These are phyloP conservation scores for Lypha dubia DNA, from an alignment of 2,888 invertebrate species.

Conservation along the genomic window DNA sequence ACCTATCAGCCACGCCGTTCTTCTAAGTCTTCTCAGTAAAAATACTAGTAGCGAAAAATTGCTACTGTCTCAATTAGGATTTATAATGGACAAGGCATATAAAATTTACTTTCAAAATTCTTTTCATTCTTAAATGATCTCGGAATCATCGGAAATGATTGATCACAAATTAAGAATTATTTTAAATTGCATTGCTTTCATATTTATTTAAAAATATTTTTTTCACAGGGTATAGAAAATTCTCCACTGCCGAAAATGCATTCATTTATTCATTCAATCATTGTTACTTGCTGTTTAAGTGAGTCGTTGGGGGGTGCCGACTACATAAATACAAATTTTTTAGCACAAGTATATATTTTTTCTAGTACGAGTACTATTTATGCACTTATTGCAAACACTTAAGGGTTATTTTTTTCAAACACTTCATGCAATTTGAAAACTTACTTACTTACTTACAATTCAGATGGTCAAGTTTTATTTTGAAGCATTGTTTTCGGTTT, in stretches of 20 bases:
- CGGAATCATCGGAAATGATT: too few relatives aligned
- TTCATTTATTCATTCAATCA: too few relatives aligned
- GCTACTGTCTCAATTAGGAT: too few relatives aligned
- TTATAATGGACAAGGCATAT: too few relatives aligned
- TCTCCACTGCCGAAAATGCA: background rate
- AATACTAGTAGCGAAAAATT: too few relatives aligned
- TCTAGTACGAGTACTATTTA: slow-evolving; percentile 8
- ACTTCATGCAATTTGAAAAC: slow-evolving; percentile 32
- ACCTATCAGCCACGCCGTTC: too few relatives aligned
- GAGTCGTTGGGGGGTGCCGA: background rate
- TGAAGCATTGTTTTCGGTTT: slow-evolving; percentile 2
- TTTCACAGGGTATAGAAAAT: background rate
- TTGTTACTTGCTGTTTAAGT: background rate
- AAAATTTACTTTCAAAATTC: too few relatives aligned
- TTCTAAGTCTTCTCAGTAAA: too few relatives aligned
- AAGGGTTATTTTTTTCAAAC: slow-evolving; percentile 50
- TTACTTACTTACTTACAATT: slow-evolving; percentile 25
- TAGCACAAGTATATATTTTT: background rate
- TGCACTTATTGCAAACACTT: slow-evolving; percentile 48
- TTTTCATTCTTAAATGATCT: too few relatives aligned
- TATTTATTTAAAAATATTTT: background rate
- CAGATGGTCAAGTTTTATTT: slow-evolving; percentile 51
- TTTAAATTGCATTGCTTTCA: background rate
- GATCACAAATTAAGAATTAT: too few relatives aligned
- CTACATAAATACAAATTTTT: background rate